A percentile compares a stretch with the other conserved stretches of the same genome.
These are phyloP conservation scores for Mastacembelus armatus DNA, from an alignment of 2,797 vertebrate genomes.

Conservation along the genomic window DNA sequence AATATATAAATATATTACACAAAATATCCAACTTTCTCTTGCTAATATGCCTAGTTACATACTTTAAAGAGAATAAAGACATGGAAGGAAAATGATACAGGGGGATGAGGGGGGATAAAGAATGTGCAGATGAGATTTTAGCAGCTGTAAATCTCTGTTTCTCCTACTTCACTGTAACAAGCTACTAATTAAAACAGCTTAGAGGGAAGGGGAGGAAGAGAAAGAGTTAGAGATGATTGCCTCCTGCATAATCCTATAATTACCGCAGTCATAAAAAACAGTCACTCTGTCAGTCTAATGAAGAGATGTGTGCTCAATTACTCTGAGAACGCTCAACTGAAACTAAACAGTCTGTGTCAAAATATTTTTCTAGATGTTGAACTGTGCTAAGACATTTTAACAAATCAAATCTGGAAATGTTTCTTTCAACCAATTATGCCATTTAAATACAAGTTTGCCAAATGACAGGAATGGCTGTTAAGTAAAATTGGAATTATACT, in stretches of 20 bases:
- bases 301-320: slow-evolving; percentile 77
- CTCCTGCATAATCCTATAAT: slow-evolving; percentile 85
- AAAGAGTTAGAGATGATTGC: slow-evolving; percentile 76
- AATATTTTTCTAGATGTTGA: slow-evolving; percentile 36
- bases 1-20: too few relatives aligned
- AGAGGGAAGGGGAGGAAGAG: slow-evolving; percentile 68
- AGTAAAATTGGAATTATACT: background rate
- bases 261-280: slow-evolving; percentile 83
- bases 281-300: slow-evolving; percentile 79
- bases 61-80: slow-evolving; percentile 40
- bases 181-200: slow-evolving; percentile 86
- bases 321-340: slow-evolving; percentile 62
- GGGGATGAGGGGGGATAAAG: slow-evolving; percentile 36
- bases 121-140: slow-evolving; percentile 77
- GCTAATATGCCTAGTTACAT: slow-evolving; percentile 56
- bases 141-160: slow-evolving; percentile 81
- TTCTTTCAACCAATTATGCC: slow-evolving; percentile 34
- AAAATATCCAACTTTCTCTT: slow-evolving; percentile 16
- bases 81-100: slow-evolving; percentile 49
- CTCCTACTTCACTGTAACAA: slow-evolving; percentile 82
- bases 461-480: background rate
- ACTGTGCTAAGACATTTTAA: slow-evolving; percentile 36
- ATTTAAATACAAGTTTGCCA: slow-evolving; percentile 3
- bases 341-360: slow-evolving; percentile 54
- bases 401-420: slow-evolving; percentile 31